Percentiles rank a stretch among this genome's conserved stretches.
phyloP scores from a whole-genome alignment of 2,888 invertebrate species.

The Dasysyrphus tricinctus region DNA sequence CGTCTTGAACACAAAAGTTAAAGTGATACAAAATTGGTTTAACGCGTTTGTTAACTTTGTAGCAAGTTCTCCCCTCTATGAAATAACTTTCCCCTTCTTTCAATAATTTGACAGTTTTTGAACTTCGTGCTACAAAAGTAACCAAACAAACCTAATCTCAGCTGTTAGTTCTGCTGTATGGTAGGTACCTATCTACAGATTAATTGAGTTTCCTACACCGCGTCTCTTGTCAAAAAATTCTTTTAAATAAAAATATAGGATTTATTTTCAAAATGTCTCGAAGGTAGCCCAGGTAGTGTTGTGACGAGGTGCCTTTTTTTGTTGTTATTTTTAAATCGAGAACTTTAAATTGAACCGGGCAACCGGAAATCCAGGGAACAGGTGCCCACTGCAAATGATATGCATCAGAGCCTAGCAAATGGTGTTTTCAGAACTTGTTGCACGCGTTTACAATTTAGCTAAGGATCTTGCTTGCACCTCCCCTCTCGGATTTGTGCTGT shows the following conservation, averaged over 20 bases:
- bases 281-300: conserved; percentile 20
- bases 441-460: conserved; percentile 48
- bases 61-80: too few relatives aligned
- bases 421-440: conserved; percentile 62
- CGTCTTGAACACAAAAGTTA: too few relatives aligned
- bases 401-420: conserved; percentile 71
- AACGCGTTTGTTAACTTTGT: too few relatives aligned
- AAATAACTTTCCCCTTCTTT: too few relatives aligned
- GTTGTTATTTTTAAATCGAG: conserved; percentile 61
- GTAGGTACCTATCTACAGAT: too few relatives aligned
- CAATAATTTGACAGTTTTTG: too few relatives aligned
- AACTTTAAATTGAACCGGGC: conserved; percentile 74
- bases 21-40: too few relatives aligned
- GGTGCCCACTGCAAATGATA: conserved; percentile 74
- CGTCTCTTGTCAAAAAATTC: too few relatives aligned
- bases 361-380: conserved; percentile 75
- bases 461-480: not conserved
- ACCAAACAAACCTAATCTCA: too few relatives aligned
- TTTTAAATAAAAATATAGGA: not conserved
- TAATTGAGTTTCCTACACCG: too few relatives aligned
- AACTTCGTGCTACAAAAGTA: too few relatives aligned
- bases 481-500: not conserved
- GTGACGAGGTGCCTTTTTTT: conserved; percentile 56
- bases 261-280: not conserved
- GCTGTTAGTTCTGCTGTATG: too few relatives aligned